Base-by-base conservation (phyloP, 2,888 invertebrate genomes). In the Campaea margaritaria region DNA sequence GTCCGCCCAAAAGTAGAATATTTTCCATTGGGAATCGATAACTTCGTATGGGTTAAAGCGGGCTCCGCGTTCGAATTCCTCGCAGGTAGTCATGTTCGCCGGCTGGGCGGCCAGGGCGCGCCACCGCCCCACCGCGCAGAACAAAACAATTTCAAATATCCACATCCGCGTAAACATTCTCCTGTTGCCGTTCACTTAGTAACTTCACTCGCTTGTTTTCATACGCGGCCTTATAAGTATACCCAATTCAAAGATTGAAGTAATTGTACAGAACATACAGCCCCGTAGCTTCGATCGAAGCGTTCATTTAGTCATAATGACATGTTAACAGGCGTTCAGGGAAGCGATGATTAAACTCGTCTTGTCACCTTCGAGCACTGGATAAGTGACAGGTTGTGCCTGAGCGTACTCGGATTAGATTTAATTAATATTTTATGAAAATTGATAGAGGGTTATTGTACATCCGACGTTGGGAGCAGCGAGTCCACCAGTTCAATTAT, bases 1-100 rank as follows among this genome's bases (percentile, higher is more conserved):
- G 49, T 87, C 78, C 14, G 81, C 80, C 88, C 89, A 89, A 65
- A 82, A 88, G 68, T 87, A 90, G 68, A 89, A 84, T 74, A 89
- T 86, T 73, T 82, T 89, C 89, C 89, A 89, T 75, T 81, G 74
- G 10, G 84, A 78, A 64, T 85, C 84, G 50, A 89, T 70, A 53
- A 85, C 64, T 54, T 78, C 68, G 57, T 83, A 81, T 1, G 87
- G 85, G 59, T 82, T 79, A 63, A 90, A 89, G 34, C 69, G 70
- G 27, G 87, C 86, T 13, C 75, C 81, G 0, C 62, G 75, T 73
- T 88, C 89, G 58, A 89, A 90, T 69, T 86, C 78, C 65, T 89
- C 87, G 62, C 88, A 90, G 63, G 83, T 80, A n/a, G 82, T 87
- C 62, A 75, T 62, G 64, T 76, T 68, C 28, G 70, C 62, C 28